These are phyloP conservation scores for Sturnira hondurensis DNA, from an alignment of 2,113 vertebrate genomes.

Conservation along the genomic window DNA sequence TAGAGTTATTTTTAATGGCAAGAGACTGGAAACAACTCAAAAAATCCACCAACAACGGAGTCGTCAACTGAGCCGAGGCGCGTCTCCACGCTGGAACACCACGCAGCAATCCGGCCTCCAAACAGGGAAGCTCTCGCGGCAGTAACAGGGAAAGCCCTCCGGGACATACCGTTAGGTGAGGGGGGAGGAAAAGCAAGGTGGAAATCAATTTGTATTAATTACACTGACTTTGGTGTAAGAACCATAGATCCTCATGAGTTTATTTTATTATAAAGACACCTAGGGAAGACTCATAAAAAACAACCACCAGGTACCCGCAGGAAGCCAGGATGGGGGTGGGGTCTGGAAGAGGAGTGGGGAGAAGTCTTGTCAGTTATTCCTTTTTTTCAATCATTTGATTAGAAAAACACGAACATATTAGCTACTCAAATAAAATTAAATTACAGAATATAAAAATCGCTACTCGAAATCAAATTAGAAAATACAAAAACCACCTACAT, in stretches of 20 bases:
- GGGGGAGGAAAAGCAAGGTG: neutral
- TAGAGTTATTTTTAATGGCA: neutral
- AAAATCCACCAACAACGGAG: neutral
- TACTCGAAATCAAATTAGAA: conserved; percentile 40
- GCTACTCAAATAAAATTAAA: conserved; percentile 31
- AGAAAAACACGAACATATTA: neutral
- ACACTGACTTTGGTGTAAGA: neutral
- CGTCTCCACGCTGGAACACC: neutral
- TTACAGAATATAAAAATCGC: conserved; percentile 11
- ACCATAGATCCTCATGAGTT: neutral
- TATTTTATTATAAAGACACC: neutral
- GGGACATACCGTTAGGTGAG: neutral
- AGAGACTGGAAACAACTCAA: neutral
- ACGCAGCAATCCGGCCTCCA: neutral
- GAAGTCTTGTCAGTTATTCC: neutral
- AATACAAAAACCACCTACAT: conserved; percentile 1
- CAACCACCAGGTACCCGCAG: neutral
- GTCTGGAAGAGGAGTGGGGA: neutral
- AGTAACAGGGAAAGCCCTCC: neutral
- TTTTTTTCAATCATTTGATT: conserved; percentile 21
- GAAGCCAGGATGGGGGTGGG: neutral
- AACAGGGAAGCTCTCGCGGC: neutral
- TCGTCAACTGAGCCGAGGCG: neutral
- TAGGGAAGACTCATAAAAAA: neutral
- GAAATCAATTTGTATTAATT: neutral